A percentile compares a stretch with the other conserved stretches of the same genome.
These are phyloP conservation scores for Aricia artaxerxes DNA, from an alignment of 2,888 invertebrate species.

Conservation along the genomic window DNA sequence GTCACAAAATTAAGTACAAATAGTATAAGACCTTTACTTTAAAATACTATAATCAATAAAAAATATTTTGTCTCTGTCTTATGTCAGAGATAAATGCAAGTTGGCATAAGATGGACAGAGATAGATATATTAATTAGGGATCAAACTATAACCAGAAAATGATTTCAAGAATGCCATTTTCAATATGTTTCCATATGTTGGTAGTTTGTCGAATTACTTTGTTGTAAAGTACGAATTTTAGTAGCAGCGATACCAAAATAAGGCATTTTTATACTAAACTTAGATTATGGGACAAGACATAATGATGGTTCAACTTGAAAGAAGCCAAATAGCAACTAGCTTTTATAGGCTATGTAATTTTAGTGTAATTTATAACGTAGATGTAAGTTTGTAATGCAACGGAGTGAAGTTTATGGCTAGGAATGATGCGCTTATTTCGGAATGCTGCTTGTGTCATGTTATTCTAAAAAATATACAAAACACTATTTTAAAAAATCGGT, in stretches of 20 bases:
- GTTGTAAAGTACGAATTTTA: conserved; percentile 54
- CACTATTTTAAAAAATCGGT: neutral
- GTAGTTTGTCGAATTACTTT: conserved; percentile 39
- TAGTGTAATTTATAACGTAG: conserved; percentile 51
- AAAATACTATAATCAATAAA: neutral
- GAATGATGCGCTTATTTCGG: conserved; percentile 59
- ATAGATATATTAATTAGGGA: neutral
- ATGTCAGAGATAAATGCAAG: neutral
- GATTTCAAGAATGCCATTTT: neutral
- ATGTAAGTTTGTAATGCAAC: conserved; percentile 47
- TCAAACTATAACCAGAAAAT: neutral
- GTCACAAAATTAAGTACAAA: conserved; percentile 13
- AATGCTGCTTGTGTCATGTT: conserved; percentile 34
- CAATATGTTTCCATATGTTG: conserved; percentile 17
- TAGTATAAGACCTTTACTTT: conserved; percentile 7
- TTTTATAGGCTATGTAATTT: conserved; percentile 60
- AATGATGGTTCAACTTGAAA: conserved; percentile 79
- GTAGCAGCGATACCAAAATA: conserved; percentile 72
- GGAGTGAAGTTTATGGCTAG: conserved; percentile 63
- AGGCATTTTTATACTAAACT: conserved; percentile 60
- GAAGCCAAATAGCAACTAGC: conserved; percentile 78
- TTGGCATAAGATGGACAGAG: neutral
- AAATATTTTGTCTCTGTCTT: neutral
- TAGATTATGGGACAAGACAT: conserved; percentile 69
- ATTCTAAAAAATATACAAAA: neutral